phyloP scores from a whole-genome alignment of 2,113 vertebrate genomes.

The Panthera leo region DNA sequence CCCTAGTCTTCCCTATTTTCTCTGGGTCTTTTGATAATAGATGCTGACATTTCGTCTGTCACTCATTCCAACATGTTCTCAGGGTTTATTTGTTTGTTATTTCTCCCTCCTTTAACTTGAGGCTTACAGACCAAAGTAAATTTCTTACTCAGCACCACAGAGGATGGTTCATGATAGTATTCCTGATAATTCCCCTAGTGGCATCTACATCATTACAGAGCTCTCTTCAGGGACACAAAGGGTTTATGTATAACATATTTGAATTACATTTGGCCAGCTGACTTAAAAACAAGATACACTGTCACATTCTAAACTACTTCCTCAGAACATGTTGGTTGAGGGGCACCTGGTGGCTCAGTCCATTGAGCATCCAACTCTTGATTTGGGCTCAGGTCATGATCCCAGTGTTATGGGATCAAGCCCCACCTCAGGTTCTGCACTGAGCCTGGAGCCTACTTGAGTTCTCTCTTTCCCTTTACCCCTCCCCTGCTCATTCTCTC shows the following conservation, averaged over 20 bases:
- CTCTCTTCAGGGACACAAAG: neutral
- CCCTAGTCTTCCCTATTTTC: neutral
- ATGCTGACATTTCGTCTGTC: neutral
- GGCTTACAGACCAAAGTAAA: neutral
- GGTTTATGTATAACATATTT: neutral
- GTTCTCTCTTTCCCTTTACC: no score
- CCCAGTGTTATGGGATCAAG: no score
- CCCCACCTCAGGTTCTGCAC: no score
- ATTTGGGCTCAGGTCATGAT: no score
- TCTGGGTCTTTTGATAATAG: neutral
- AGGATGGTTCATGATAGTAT: neutral
- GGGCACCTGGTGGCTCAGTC: no score
- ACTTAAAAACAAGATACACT: neutral
- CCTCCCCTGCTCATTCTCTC: no score
- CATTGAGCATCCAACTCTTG: no score
- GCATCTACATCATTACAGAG: neutral
- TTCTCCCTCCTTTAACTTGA: neutral
- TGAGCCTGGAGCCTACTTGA: no score
- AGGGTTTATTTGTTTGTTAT: neutral
- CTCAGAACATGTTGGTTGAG: neutral
- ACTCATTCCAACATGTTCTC: neutral
- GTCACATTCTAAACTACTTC: neutral
- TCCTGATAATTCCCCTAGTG: neutral
- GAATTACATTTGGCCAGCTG: neutral
- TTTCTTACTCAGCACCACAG: neutral